These are phyloP conservation scores for Coleophora deauratella DNA, from an alignment of 2,888 invertebrate species.

Conservation along the genomic window DNA sequence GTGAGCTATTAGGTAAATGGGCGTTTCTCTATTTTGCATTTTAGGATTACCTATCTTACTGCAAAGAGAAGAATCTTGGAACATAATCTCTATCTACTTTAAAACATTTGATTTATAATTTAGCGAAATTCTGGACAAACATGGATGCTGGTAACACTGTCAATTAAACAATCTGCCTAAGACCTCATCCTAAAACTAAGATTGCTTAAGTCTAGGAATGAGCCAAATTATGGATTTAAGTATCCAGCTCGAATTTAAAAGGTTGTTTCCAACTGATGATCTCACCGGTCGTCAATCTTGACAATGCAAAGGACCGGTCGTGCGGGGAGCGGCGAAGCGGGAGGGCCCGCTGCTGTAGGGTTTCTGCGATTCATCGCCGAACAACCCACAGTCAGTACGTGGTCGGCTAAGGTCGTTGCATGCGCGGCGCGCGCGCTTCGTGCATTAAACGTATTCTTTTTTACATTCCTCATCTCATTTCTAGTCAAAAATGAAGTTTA, in stretches of 20 bases:
- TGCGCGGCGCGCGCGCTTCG: constrained; percentile 62
- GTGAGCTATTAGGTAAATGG: too few species aligned
- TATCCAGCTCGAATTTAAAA: constrained; percentile 47
- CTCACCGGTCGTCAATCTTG: constrained; percentile 69
- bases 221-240: constrained; percentile 27
- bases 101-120: too few species aligned
- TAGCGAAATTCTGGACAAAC: too few species aligned
- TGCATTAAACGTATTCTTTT: constrained; percentile 27
- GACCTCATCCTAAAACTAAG: too few species aligned
- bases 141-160: too few species aligned
- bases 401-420: constrained; percentile 42
- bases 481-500: constrained; percentile 52
- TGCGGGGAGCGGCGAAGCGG: constrained; percentile 39
- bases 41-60: too few species aligned
- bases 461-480: constrained; percentile 44
- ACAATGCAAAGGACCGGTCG: constrained; percentile 67
- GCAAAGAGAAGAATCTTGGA: too few species aligned
- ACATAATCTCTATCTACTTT: too few species aligned
- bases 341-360: constrained; percentile 52
- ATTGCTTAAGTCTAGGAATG: too few species aligned
- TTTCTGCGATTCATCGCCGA: constrained; percentile 59
- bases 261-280: constrained; percentile 60
- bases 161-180: too few species aligned
- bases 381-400: constrained; percentile 49
- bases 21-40: too few species aligned